phyloP scores from a whole-genome alignment of 2,113 vertebrate species.

The Brachypteracias leptosomus region DNA sequence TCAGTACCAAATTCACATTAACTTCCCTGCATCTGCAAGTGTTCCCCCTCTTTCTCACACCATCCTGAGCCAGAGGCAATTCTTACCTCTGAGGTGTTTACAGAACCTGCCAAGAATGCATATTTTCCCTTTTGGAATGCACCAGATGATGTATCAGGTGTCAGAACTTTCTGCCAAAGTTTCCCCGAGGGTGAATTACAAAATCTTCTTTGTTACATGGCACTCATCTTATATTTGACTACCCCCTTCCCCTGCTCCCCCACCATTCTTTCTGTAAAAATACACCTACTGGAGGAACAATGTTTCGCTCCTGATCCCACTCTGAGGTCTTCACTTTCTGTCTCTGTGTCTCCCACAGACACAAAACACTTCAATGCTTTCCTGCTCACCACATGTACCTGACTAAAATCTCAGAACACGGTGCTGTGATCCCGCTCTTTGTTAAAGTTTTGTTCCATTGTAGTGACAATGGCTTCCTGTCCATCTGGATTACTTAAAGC shows the following conservation, averaged over 20 bases:
- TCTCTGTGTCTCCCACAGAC: background rate
- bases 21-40: background rate
- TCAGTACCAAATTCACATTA: background rate
- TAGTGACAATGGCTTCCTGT: background rate
- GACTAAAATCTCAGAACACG: background rate
- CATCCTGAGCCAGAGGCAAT: background rate
- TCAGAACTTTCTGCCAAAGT: background rate
- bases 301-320: background rate
- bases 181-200: background rate
- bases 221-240: background rate
- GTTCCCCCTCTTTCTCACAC: background rate
- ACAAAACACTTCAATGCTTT: background rate
- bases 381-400: background rate
- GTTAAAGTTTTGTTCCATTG: background rate
- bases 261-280: background rate
- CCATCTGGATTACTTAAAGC: conserved; percentile 22
- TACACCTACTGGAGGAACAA: background rate
- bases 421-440: background rate
- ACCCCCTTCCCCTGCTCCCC: background rate
- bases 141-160: background rate
- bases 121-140: background rate
- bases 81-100: background rate
- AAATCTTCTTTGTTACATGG: background rate
- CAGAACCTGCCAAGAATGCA: background rate
- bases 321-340: background rate